Percentiles rank a stretch among this genome's conserved stretches.
Evolutionary conservation across 1,140 invertebrate species (phyloP).

Genomic region (Dinothrombium tinctorium): DNA sequence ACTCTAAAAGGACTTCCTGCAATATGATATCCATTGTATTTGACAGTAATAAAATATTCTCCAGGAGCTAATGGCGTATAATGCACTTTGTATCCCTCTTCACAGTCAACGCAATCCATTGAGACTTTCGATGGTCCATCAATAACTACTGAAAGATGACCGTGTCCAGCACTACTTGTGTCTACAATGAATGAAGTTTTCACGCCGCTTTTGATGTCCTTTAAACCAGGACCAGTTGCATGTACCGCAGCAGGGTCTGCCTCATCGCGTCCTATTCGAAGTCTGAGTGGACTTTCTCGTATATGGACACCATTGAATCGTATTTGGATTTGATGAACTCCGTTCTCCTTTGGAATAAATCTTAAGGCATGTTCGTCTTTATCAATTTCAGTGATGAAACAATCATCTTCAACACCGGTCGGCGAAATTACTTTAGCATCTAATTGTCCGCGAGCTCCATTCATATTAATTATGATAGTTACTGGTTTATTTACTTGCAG

Average conservation of each 20-base stretch:
- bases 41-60: slow-evolving; percentile 82
- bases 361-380: slow-evolving; percentile 44
- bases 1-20: slow-evolving; percentile 83
- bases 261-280: slow-evolving; percentile 82
- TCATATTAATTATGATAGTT: slow-evolving; percentile 77
- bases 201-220: slow-evolving; percentile 48
- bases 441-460: slow-evolving; percentile 73
- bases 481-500: slow-evolving; percentile 72
- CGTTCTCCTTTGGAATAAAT: slow-evolving; percentile 88
- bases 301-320: slow-evolving; percentile 66
- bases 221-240: slow-evolving; percentile 59
- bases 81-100: slow-evolving; percentile 88
- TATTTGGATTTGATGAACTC: slow-evolving; percentile 77
- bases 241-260: slow-evolving; percentile 83
- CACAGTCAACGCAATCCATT: slow-evolving; percentile 83
- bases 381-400: slow-evolving; percentile 82
- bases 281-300: slow-evolving; percentile 66
- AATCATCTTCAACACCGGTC: slow-evolving; percentile 77
- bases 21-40: slow-evolving; percentile 86
- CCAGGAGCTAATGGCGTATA: slow-evolving; percentile 87
- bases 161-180: slow-evolving; percentile 77
- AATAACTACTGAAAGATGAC: slow-evolving; percentile 71
- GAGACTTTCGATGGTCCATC: slow-evolving; percentile 89
- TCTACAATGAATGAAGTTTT: slow-evolving; percentile 91
- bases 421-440: slow-evolving; percentile 75